Percentiles rank a stretch among this genome's conserved stretches.
phyloP scores from a whole-genome alignment of 92 coral and sea anemone species.

The Phenganax stokvisi region DNA sequence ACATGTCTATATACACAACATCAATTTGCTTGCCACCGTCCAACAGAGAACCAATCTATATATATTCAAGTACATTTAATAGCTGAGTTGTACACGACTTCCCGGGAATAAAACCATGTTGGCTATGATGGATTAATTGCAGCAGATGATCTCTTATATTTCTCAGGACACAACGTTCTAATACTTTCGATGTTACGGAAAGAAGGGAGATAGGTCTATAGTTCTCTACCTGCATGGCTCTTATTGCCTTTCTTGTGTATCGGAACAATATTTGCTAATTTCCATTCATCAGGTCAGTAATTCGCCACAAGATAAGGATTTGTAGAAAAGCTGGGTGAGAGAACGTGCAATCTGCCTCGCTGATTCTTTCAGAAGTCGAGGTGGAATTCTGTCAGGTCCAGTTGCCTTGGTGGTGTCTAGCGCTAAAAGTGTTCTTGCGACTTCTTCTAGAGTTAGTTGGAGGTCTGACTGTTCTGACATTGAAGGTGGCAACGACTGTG shows the following conservation, averaged over 20 bases:
- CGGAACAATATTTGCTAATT: constrained; percentile 13
- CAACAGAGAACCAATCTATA: constrained; percentile 41
- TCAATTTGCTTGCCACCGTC: constrained; percentile 45
- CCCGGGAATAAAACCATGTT: constrained; percentile 3
- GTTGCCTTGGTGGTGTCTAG: constrained; percentile 6
- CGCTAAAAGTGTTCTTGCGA: neutral
- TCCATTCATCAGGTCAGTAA: constrained; percentile 15
- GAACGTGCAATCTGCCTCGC: constrained; percentile 17
- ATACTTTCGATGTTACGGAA: constrained; percentile 6
- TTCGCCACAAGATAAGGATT: neutral
- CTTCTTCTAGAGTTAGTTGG: neutral
- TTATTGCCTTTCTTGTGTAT: constrained; percentile 23
- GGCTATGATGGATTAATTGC: neutral
- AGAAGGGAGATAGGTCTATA: constrained; percentile 15
- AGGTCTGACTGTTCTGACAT: neutral
- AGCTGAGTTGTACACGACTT: constrained; percentile 4
- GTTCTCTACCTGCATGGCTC: neutral
- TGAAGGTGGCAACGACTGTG: neutral
- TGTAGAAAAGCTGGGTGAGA: neutral
- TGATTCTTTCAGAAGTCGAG: constrained; percentile 10
- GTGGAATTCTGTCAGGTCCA: constrained; percentile 17
- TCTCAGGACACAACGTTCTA: constrained; percentile 12
- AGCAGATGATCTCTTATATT: neutral
- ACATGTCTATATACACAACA: constrained; percentile 47
- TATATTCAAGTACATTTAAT: constrained; percentile 39